Percentiles rank a stretch among this genome's conserved stretches.
These are phyloP conservation scores for Tribolium freemani DNA, from an alignment of 2,888 invertebrate genomes.

Conservation along the genomic window DNA sequence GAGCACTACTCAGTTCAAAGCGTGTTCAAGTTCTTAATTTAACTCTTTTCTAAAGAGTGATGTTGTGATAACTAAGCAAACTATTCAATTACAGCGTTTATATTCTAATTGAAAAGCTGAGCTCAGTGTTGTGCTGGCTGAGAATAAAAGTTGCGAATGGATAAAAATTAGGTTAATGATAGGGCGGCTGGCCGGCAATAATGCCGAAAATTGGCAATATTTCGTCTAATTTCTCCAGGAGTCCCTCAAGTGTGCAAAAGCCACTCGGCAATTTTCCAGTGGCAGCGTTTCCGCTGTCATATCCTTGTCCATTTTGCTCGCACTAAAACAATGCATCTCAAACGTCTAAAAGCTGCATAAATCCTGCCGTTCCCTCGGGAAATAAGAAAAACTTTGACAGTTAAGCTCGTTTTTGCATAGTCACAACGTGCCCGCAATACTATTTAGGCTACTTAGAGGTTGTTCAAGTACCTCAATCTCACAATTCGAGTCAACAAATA, in stretches of 20 bases:
- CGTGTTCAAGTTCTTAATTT: too few species aligned
- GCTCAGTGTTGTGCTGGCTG: too few species aligned
- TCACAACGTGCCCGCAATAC: too few species aligned
- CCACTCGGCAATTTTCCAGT: background rate
- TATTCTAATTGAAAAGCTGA: too few species aligned
- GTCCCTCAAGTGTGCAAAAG: background rate
- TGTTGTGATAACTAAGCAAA: too few species aligned
- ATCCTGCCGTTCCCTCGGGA: conserved; percentile 12
- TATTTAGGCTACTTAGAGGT: background rate
- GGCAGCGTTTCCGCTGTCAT: conserved; percentile 18
- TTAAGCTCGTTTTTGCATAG: background rate
- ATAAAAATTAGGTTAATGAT: background rate
- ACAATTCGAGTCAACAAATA: conserved; percentile 22
- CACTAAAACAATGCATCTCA: conserved; percentile 26
- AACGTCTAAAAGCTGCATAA: conserved; percentile 20
- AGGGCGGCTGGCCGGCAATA: background rate
- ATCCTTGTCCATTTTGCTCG: conserved; percentile 15
- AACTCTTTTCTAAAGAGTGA: too few species aligned
- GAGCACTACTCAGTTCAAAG: too few species aligned
- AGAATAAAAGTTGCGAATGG: too few species aligned
- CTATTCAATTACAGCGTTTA: too few species aligned
- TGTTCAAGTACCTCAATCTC: background rate
- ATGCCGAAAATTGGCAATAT: conserved; percentile 12
- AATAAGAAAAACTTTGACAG: conserved; percentile 26
- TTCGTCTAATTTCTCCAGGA: conserved; percentile 8